These are phyloP conservation scores for Pseudobourletiella spinata DNA, from an alignment of 1,140 invertebrate species.

Conservation along the genomic window DNA sequence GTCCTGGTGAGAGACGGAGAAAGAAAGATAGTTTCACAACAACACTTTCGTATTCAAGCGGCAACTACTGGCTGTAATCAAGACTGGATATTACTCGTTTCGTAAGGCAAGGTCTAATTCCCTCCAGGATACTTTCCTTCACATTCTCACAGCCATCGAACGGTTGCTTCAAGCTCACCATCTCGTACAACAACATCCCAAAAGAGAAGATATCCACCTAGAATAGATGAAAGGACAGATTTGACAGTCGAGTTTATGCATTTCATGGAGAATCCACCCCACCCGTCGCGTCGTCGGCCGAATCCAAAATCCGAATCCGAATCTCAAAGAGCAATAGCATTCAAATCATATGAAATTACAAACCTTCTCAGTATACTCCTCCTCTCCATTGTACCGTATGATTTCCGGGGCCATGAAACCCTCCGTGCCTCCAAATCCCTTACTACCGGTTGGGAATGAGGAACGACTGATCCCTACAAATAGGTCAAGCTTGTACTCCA, in stretches of 20 bases:
- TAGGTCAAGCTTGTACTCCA: too few species aligned
- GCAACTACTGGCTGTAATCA: too few species aligned
- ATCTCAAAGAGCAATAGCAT: too few species aligned
- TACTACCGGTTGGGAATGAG: conserved; percentile 79
- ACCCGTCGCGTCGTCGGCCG: too few species aligned
- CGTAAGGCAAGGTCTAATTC: conserved; percentile 76
- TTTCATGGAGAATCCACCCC: neutral
- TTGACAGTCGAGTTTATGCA: conserved; percentile 60
- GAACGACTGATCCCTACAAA: conserved; percentile 69
- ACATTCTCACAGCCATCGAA: conserved; percentile 92
- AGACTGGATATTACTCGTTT: conserved; percentile 57
- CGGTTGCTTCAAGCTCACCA: conserved; percentile 84
- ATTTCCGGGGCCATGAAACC: conserved; percentile 89
- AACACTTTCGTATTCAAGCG: too few species aligned
- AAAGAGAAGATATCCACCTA: conserved; percentile 97
- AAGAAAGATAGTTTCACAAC: too few species aligned
- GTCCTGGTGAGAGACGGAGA: too few species aligned
- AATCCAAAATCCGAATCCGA: too few species aligned
- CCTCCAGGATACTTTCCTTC: conserved; percentile 91
- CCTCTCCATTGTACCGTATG: conserved; percentile 83
- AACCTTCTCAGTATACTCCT: conserved; percentile 97
- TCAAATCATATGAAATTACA: too few species aligned
- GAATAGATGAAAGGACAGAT: conserved; percentile 50
- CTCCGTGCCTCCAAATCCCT: conserved; percentile 90
- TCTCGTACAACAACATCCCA: conserved; percentile 98